A percentile compares a stretch with the other conserved stretches of the same genome.
phyloP scores from a whole-genome alignment of 2,113 vertebrate genomes.

The Pteropus alecto region DNA sequence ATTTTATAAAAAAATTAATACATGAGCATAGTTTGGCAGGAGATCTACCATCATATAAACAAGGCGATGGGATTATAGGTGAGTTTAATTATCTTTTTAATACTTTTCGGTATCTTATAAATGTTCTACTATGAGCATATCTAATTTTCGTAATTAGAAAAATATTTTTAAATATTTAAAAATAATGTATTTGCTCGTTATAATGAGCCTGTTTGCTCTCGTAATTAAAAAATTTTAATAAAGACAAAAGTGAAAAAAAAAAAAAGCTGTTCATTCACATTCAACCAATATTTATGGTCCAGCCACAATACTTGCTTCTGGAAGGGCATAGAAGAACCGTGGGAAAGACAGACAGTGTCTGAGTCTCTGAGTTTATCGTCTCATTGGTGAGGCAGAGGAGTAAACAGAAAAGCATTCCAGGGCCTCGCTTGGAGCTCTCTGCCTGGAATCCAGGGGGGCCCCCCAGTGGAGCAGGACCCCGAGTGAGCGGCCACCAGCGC shows the following conservation, averaged over 20 bases:
- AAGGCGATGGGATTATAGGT: background rate
- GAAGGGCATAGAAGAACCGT: fast-evolving
- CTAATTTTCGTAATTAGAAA: slow-evolving; percentile 62
- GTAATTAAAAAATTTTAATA: slow-evolving; percentile 67
- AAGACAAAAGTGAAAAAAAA: background rate
- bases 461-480: background rate
- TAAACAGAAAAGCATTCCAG: fast-evolving
- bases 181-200: slow-evolving; percentile 61
- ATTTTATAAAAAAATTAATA: background rate
- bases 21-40: background rate
- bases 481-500: fast-evolving
- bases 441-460: background rate
- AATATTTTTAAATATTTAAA: slow-evolving; percentile 61
- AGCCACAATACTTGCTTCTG: background rate
- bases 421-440: background rate
- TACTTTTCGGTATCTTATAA: background rate
- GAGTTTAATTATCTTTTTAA: slow-evolving; percentile 48
- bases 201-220: slow-evolving; percentile 20
- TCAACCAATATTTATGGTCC: background rate
- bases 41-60: background rate
- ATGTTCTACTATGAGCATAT: background rate
- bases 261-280: background rate
- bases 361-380: background rate
- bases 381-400: background rate
- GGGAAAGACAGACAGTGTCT: too few relatives aligned